Percentiles rank a stretch among this genome's conserved stretches.
Evolutionary conservation across 2,113 vertebrate genomes (phyloP).

Genomic region (Pangasianodon hypophthalmus): DNA sequence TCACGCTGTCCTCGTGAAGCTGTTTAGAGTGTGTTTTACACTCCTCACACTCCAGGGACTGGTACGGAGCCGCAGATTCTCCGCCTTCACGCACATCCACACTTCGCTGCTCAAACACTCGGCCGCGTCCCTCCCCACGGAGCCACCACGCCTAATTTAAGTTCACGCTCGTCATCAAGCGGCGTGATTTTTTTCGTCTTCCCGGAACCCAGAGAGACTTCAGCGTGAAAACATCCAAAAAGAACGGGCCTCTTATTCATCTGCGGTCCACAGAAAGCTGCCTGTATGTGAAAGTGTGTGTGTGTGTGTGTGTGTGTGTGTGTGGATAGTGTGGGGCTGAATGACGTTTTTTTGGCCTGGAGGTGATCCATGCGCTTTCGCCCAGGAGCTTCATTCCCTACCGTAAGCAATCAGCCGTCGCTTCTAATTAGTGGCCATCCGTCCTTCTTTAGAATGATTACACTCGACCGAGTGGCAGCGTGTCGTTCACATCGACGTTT

Average conservation of each 20-base stretch:
- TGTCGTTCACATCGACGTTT: background rate
- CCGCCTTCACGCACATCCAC: background rate
- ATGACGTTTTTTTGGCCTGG: slow-evolving; percentile 45
- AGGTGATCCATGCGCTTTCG: background rate
- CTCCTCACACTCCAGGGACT: slow-evolving; percentile 6
- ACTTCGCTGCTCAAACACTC: background rate
- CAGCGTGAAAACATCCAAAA: slow-evolving; percentile 70
- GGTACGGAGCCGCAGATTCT: background rate
- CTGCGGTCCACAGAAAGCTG: slow-evolving; percentile 62
- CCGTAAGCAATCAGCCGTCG: slow-evolving; percentile 23
- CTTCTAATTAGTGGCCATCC: slow-evolving; percentile 12
- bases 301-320: background rate
- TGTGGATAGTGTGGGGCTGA: slow-evolving; percentile 40
- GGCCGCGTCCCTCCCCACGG: slow-evolving; percentile 23
- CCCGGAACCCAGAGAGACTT: slow-evolving; percentile 72
- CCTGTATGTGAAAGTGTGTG: slow-evolving; percentile 61
- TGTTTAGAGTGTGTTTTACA: slow-evolving; percentile 64
- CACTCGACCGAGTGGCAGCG: background rate
- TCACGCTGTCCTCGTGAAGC: slow-evolving; percentile 22
- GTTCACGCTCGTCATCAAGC: slow-evolving; percentile 69
- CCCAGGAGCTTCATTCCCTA: slow-evolving; percentile 5
- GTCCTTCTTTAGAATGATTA: background rate
- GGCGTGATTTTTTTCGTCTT: slow-evolving; percentile 68
- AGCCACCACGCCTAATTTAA: slow-evolving; percentile 77
- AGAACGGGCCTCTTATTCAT: slow-evolving; percentile 65